A percentile compares a stretch with the other conserved stretches of the same genome.
Evolutionary conservation across 2,797 vertebrate genomes (phyloP).

Genomic region (Crenichthys baileyi): DNA sequence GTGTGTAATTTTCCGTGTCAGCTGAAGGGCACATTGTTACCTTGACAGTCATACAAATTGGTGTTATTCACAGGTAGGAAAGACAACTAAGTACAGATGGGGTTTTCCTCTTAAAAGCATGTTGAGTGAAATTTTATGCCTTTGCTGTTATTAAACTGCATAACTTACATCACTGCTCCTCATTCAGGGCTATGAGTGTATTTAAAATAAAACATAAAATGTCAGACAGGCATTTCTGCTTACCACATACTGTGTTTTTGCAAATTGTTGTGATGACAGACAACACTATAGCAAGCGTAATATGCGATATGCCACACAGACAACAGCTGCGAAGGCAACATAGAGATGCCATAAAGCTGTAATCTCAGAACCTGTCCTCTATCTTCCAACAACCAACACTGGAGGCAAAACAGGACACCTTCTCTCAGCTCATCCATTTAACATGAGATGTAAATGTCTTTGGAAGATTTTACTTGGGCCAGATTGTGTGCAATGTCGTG

Average conservation of each 20-base stretch:
- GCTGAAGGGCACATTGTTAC: slow-evolving; percentile 13
- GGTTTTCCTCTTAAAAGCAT: slow-evolving; percentile 16
- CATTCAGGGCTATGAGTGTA: neutral
- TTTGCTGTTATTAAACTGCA: slow-evolving; percentile 11
- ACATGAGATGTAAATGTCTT: slow-evolving; percentile 63
- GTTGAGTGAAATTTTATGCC: neutral
- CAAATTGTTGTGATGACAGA: neutral
- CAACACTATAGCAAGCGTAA: neutral
- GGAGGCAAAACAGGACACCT: slow-evolving; percentile 42
- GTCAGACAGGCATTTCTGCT: neutral
- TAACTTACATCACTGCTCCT: slow-evolving; percentile 1
- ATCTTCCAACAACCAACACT: slow-evolving; percentile 19
- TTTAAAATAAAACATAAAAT: slow-evolving; percentile 3
- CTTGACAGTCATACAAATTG: slow-evolving; percentile 6
- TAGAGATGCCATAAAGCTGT: slow-evolving; percentile 22
- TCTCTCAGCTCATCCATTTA: slow-evolving; percentile 58
- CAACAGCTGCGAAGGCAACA: neutral
- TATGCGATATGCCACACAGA: slow-evolving; percentile 7
- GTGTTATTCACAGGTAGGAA: slow-evolving; percentile 7
- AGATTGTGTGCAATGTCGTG: slow-evolving; percentile 24
- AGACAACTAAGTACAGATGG: slow-evolving; percentile 7
- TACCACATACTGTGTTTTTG: neutral
- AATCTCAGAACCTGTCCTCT: slow-evolving; percentile 32
- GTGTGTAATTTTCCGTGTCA: slow-evolving; percentile 27
- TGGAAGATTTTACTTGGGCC: slow-evolving; percentile 34